Evolutionary conservation across 2,797 vertebrate genomes (phyloP).

Genomic region (Leuciscus waleckii): DNA sequence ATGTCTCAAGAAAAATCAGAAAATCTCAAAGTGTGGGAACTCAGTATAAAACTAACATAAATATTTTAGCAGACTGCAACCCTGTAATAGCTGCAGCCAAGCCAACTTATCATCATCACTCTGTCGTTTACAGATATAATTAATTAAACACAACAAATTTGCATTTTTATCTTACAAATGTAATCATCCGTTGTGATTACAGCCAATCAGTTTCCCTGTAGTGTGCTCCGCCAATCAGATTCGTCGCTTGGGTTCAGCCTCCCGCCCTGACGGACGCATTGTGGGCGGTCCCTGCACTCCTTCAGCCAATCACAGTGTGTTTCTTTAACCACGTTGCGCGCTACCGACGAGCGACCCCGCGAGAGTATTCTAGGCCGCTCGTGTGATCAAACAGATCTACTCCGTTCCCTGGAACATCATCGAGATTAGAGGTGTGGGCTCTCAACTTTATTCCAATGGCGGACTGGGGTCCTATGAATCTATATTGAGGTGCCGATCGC

Average conservation of each 20-base stretch:
- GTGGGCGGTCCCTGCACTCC: conserved; percentile 43
- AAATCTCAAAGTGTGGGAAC: conserved; percentile 2
- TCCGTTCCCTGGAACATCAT: conserved; percentile 32
- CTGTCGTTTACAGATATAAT: conserved; percentile 23
- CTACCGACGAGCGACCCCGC: conserved; percentile 52
- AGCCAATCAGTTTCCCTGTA: conserved; percentile 32
- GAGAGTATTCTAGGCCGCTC: conserved; percentile 55
- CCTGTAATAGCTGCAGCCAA: not conserved
- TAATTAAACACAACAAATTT: conserved; percentile 36
- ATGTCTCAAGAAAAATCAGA: not conserved
- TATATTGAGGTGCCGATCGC: not conserved
- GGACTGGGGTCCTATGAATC: conserved; percentile 48
- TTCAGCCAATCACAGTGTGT: conserved; percentile 54
- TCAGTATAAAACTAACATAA: conserved; percentile 5
- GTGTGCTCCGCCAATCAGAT: conserved; percentile 55
- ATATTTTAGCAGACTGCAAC: conserved; percentile 22
- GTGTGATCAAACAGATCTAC: conserved; percentile 45
- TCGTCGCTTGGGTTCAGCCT: conserved; percentile 4
- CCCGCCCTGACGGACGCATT: conserved; percentile 22
- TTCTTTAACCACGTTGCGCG: conserved; percentile 57
- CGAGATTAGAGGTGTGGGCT: conserved; percentile 39
- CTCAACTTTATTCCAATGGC: conserved; percentile 56
- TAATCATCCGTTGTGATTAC: conserved; percentile 48
- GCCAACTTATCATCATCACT: conserved; percentile 11
- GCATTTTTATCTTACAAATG: conserved; percentile 26